Evolutionary conservation across 2,113 vertebrate species (phyloP).

Genomic region (Lates calcarifer): DNA sequence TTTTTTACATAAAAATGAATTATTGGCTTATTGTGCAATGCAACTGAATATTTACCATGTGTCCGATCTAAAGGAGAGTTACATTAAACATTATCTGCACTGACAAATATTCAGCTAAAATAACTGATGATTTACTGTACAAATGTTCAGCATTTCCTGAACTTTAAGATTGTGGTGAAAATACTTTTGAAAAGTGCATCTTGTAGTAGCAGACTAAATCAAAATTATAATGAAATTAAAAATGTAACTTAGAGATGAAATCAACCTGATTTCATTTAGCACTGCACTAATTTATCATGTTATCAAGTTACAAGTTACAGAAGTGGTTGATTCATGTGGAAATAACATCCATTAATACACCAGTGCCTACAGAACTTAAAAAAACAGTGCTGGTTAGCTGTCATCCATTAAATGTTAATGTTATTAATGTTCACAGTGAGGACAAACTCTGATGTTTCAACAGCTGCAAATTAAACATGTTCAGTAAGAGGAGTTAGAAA

Average conservation of each 20-base stretch:
- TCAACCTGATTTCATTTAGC: not conserved
- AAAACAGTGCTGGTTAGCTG: not conserved
- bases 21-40: not conserved
- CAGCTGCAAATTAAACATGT: constrained; percentile 10
- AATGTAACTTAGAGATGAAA: not conserved
- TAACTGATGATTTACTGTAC: not conserved
- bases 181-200: not conserved
- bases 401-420: not conserved
- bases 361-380: not conserved
- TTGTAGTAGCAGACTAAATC: no score
- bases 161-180: not conserved
- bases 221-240: no score
- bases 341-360: not conserved
- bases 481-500: constrained; percentile 8
- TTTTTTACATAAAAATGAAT: no score
- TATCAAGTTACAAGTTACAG: not conserved
- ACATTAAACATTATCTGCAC: not conserved
- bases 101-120: not conserved
- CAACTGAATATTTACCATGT: not conserved
- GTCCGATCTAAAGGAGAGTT: not conserved
- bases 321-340: not conserved
- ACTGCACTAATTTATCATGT: no score
- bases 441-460: not conserved
- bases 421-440: not conserved
- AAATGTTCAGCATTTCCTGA: not conserved